Evolutionary conservation across 1,140 invertebrate species (phyloP), one percentile per base, ranked within the genome.

Genomic region (Holcopasites calliopsidis): DNA sequence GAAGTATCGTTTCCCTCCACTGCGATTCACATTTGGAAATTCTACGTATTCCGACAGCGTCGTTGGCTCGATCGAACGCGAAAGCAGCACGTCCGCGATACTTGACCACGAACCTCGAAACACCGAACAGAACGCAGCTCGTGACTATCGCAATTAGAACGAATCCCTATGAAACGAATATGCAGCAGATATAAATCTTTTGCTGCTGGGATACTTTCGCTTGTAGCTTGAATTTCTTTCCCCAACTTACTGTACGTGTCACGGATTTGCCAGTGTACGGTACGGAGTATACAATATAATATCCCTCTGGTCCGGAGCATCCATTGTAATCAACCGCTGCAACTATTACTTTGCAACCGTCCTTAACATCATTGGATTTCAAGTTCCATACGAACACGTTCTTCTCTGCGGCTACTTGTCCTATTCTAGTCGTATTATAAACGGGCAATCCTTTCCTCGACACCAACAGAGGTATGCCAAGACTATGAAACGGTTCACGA

Each of bases 401-500:
- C 13, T 64, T 64, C 21, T 74, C 47, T 6, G 76, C 35, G n/a
- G 69, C 50, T 7, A 85, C 77, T 1, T 69, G 72, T 50, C 76
- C 74, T 69, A 91, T 85, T 57, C 83, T 66, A 0, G 87, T 86
- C 47, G 85, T 86, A 68, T 91, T 90, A 35, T 86, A 91, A 44
- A 90, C 82, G 11, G 78, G 76, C 5, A 87, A 26, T 0, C 86
- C 86, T 52, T 77, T 87, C 66, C 84, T 87, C 23, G 88, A 88
- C 28, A 80, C 84, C 13, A 89, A 62, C 6, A 88, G 70, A 11
- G 88, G 85, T 23, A 84, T 50, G 2, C 88, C 89, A 44, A 86
- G 71, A 55, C 90, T 91, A 44, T 33, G 80, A 83, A 58, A 82
- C 33, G 54, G 57, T 11, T 4, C 13, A 65, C 3, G 62, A 13